Conservation (phyloP, 1,140 invertebrate genomes). For the Mamestra configurata region DNA sequence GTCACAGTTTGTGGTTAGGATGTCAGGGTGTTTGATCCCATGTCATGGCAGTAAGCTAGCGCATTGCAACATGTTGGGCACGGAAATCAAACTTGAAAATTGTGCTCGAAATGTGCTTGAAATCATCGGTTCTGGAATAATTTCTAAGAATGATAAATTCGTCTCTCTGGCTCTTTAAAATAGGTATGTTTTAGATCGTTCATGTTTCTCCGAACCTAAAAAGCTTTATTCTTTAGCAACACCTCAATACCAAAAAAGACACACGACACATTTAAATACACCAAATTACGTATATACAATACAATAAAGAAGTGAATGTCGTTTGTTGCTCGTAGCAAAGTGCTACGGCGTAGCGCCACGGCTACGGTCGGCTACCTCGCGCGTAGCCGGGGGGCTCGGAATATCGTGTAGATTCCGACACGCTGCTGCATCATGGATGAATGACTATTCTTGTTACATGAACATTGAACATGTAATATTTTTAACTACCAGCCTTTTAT, state of each 20-base stretch:
- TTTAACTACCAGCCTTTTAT: neutral
- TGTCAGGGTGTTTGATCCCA: neutral
- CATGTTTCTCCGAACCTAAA: too few species aligned
- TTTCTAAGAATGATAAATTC: too few species aligned
- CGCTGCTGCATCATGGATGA: neutral
- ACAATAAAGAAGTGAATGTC: neutral
- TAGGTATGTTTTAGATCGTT: too few species aligned
- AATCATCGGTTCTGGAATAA: too few species aligned
- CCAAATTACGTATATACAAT: too few species aligned
- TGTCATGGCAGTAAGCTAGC: neutral
- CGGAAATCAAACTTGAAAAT: neutral
- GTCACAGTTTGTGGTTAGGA: slow-evolving; percentile 17
- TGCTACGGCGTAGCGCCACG: slow-evolving; percentile 12
- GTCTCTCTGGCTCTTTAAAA: too few species aligned
- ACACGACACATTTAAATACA: neutral
- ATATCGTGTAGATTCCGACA: slow-evolving; percentile 22
- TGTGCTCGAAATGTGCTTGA: neutral
- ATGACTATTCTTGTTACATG: neutral
- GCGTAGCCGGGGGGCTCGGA: slow-evolving; percentile 24
- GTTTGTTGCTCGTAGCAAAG: slow-evolving; percentile 7
- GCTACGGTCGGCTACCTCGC: slow-evolving; percentile 19
- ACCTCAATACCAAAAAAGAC: neutral
- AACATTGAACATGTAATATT: too few species aligned
- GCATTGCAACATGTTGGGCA: neutral
- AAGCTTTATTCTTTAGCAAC: too few species aligned